Evolutionary conservation across 2,797 vertebrate species (phyloP), one percentile per base, ranked within the genome.

Genomic region (Chrosomus eos): DNA sequence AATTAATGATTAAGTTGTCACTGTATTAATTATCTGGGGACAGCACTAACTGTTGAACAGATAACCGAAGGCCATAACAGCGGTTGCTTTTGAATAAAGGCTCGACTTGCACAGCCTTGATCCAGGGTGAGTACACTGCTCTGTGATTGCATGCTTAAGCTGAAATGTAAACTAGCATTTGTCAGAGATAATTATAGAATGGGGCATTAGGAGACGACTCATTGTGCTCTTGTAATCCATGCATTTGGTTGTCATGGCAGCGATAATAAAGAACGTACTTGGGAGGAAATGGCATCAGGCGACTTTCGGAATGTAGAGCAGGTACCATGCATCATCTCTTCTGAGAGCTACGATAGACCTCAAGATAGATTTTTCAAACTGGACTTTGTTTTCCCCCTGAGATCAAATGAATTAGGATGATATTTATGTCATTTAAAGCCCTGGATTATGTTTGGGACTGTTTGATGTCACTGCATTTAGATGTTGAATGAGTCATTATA

Each of bases 161-260:
- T 88, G 87, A 88, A 88, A 88, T 82, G 87, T 88, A 89, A 89
- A 89, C 87, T 86, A 86, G 85, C 85, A 86, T 89, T 89, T 88
- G 85, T 87, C 85, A 86, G 83, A 80, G 88, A 88, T 88, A 88
- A 89, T 89, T 88, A 88, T 88, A 89, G 88, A 85, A 89, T 80
- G 66, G 82, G 77, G 88, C 84, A 89, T 88, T 85, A 83, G 87
- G 71, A 86, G 75, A 86, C 45, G 11, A 76, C 78, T 80, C 82
- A 73, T 86, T 85, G 82, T 86, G 80, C 82, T 75, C 80, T 38
- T 72, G 85, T 80, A 88, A 73, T 88, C 83, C 76, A 80, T 55
- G 76, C 74, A 72, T 81, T 62, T 16, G 58, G 87, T 88, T 86
- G 38, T 58, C 82, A 88, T 88, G 85, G 77, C 78, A 84, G 48